Conservation (phyloP, 2,797 vertebrate genomes). For the Onychomys leucogaster region DNA sequence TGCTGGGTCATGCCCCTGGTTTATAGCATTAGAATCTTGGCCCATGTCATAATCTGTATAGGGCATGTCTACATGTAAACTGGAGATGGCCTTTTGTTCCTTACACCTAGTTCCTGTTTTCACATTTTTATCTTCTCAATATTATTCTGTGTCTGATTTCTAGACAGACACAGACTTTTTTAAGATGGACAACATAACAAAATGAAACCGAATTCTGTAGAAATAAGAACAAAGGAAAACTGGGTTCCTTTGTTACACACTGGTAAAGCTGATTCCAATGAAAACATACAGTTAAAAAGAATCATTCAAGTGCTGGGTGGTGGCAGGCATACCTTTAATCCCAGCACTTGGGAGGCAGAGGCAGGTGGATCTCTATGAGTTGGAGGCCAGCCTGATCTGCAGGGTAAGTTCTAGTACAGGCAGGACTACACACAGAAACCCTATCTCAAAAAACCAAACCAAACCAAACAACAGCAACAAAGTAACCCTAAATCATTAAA, state of each 20-base stretch:
- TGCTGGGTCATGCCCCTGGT: background rate
- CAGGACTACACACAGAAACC: no score
- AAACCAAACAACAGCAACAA: no score
- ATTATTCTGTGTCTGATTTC: constrained; percentile 15
- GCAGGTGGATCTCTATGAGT: no score
- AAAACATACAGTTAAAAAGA: background rate
- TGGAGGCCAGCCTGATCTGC: no score
- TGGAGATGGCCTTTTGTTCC: background rate
- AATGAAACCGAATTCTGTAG: background rate
- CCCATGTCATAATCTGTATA: background rate
- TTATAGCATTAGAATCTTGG: background rate
- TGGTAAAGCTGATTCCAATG: background rate
- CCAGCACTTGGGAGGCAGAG: no score
- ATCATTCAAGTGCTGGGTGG: no score
- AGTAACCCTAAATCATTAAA: no score
- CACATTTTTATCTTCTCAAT: background rate
- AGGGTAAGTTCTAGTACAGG: no score
- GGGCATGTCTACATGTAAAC: background rate
- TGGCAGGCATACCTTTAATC: no score
- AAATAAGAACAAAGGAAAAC: constrained; percentile 31
- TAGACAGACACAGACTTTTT: background rate
- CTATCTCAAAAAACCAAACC: no score
- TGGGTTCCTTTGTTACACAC: background rate
- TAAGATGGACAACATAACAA: background rate
- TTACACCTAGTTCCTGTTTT: background rate